Evolutionary conservation across 2,113 vertebrate species (phyloP), one percentile per base, ranked within the genome.

Genomic region (Megaceryle maxima): DNA sequence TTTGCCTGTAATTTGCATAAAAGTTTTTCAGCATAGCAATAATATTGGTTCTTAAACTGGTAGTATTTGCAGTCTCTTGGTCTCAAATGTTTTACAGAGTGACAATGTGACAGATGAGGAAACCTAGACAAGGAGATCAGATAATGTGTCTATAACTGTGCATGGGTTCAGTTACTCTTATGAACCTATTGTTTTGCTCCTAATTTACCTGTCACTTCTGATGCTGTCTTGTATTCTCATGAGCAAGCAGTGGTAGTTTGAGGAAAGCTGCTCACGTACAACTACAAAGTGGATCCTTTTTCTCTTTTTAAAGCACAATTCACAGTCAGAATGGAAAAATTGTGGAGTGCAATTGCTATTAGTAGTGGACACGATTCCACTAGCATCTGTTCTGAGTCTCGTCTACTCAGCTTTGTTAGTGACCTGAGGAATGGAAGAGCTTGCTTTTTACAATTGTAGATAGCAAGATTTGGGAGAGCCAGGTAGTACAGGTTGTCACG

Each of bases 311-410:
- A 69, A 88, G 28, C 18, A 43, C 24, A 76, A 43, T 70, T 60
- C 31, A 72, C 21, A 26, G 20, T 46, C n/a, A 62, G 28, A 59
- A 67, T 15, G 31, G 31, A 72, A 60, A 21, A 84, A 41, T 26
- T 78, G 19, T 6, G 7, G 35, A 57, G 25, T 20, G 31, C 24
- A 46, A 53, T 67, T 66, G 10, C 33, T 66, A 0, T 77, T 76
- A 51, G 39, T 16, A 53, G 46, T 53, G 29, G 46, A 24, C 26
- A 33, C 0, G 0, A 39, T 66, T 77, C 31, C 51, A 3, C 35
- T 28, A 69, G 43, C 31, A 15, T 63, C 13, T 82, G 2, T 56
- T 66, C 33, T 28, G 55, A 66, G 24, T 75, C 43, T 83, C 8
- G 1, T 19, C 48, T 91, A 1, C 73, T 83, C 25, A 16, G 57